Evolutionary conservation across 2,888 invertebrate genomes (phyloP), one percentile per base, ranked within the genome.

Genomic region (Carcina quercana): DNA sequence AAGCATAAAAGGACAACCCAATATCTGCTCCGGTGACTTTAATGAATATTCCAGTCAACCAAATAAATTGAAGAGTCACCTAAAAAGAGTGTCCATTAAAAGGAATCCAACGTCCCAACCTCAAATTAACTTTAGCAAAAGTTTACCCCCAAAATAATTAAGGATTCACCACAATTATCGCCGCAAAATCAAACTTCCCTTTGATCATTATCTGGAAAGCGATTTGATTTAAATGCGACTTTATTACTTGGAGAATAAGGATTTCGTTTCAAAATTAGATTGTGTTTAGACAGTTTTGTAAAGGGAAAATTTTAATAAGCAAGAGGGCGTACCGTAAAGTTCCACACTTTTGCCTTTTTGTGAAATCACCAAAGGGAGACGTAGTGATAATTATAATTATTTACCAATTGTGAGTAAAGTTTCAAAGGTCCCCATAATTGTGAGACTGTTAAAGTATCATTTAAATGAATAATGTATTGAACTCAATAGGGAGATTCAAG

Each of bases 71-170:
- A 68, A n/a, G 66, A 78, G 74, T 78, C 73, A 71, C 69, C 70
- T 59, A 68, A 76, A 53, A 79, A 75, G 73, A 72, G 78, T 79
- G 73, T 73, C 79, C 78, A 79, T 82, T 80, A 79, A 76, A 74
- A 66, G 69, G 72, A 75, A 71, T 69, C 69, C 68, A 76, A 74
- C 72, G 69, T 64, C 62, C 34, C 72, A 71, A 57, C 66, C 60
- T 70, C 68, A 80, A 83, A 82, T 83, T 83, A 79, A 82, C 82
- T 82, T 67, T 47, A 53, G 66, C 57, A 59, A 76, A 82, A 83
- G 82, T 82, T 83, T 82, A 82, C 80, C 82, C 82, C 74, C 80
- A 71, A 83, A 83, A 82, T 82, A 83, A 83, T 83, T 82, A 82
- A 75, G 76, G 82, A 82, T 80, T 76, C 75, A 62, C 83, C 82